Evolutionary conservation across 1,140 invertebrate species (phyloP), one percentile per base, ranked within the genome.

Genomic region (Parasteatoda tepidariorum): DNA sequence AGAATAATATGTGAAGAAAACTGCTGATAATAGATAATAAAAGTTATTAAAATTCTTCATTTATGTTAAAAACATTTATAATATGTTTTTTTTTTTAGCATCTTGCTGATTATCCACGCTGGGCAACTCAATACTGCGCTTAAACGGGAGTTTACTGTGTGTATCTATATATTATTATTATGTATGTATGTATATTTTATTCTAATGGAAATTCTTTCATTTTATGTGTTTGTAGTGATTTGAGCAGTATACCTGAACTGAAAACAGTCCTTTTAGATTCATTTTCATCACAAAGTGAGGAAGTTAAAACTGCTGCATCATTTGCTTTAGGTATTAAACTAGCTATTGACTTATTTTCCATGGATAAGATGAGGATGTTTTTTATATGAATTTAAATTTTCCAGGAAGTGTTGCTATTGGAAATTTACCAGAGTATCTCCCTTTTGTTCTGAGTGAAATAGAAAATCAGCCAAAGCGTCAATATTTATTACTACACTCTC

Each of bases 361-460:
- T n/a, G n/a, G n/a, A n/a, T n/a, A n/a, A n/a, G n/a, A n/a, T n/a
- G n/a, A n/a, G n/a, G n/a, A n/a, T n/a, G n/a, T n/a, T n/a, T n/a
- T n/a, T n/a, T n/a, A n/a, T 59, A n/a, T 24, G 24, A 9, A 59
- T 59, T n/a, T 41, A 38, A 24, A 62, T 31, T 54, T 88, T 88
- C 22, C 86, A 90, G 90, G 90, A 38, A 97, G 96, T 76, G 93
- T 99, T 33, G 95, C 95, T 48, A 95, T 98, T 86, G 98, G 98
- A 41, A 99, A 99, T 90, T 90, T 99, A 83, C 93, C 94, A 3
- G 94, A 95, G 87, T 99, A 97, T 90, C 90, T 99, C 83, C 97
- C 98, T 4, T 97, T 98, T 88, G 95, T 99, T 84, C 90, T 99
- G 0, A 92, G 94, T 64, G 96, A 99, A 91, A 99, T 99, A 85